A percentile compares a stretch with the other conserved stretches of the same genome.
Conservation (phyloP, 2,113 vertebrate species). For the Leucoraja erinaceus region DNA sequence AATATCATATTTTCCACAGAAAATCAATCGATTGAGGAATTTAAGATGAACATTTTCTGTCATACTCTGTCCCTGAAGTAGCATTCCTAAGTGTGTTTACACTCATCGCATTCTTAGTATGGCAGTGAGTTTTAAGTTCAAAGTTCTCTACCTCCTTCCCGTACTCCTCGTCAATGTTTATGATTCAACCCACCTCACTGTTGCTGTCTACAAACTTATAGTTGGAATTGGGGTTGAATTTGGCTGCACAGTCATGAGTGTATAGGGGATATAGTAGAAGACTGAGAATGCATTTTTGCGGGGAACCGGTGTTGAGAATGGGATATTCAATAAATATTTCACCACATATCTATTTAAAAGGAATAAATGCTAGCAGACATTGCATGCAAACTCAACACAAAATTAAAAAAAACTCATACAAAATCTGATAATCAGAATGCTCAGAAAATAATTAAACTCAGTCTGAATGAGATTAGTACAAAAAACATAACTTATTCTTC, state of each 20-base stretch:
- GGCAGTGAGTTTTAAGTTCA: background rate
- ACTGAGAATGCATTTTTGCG: no score
- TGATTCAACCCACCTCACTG: no score
- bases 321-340: background rate
- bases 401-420: background rate
- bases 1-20: background rate
- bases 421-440: background rate
- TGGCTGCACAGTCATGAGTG: no score
- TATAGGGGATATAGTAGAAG: no score
- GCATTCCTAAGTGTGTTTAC: background rate
- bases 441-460: no score
- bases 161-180: no score
- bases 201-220: no score
- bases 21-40: conserved; percentile 6
- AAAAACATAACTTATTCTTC: background rate
- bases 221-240: no score
- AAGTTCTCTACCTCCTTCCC: no score
- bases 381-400: background rate
- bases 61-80: background rate
- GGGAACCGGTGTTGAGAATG: no score
- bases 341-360: background rate
- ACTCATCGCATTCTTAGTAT: background rate
- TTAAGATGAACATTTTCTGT: background rate
- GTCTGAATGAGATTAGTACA: background rate
- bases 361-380: no score